phyloP scores from a whole-genome alignment of 2,113 vertebrate species.

The Anhinga rufa region DNA sequence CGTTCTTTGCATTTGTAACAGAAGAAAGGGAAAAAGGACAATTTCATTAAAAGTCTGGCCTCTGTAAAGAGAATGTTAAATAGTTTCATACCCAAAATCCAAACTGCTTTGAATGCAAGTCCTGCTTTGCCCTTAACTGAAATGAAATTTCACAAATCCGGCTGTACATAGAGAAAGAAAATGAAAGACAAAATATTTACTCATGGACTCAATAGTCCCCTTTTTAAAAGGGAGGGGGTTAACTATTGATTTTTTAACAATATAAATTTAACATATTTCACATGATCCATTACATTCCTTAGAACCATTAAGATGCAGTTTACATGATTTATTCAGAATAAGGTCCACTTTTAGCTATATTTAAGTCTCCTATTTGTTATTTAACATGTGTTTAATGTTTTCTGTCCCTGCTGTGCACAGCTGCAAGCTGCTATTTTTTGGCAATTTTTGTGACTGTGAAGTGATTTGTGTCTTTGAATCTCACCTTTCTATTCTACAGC shows the following conservation, averaged over 20 bases:
- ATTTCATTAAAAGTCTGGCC: slow-evolving; percentile 58
- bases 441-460: slow-evolving; percentile 76
- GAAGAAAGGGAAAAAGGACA: slow-evolving; percentile 54
- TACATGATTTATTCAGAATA: slow-evolving; percentile 78
- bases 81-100: slow-evolving; percentile 42
- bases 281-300: slow-evolving; percentile 71
- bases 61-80: slow-evolving; percentile 68
- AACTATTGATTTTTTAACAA: slow-evolving; percentile 63
- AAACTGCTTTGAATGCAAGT: slow-evolving; percentile 70
- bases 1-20: slow-evolving; percentile 38
- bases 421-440: slow-evolving; percentile 77
- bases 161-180: slow-evolving; percentile 32
- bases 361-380: slow-evolving; percentile 80
- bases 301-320: slow-evolving; percentile 72
- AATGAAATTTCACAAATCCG: slow-evolving; percentile 70
- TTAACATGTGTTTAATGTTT: slow-evolving; percentile 83
- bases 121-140: slow-evolving; percentile 63
- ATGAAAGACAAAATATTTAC: slow-evolving; percentile 57
- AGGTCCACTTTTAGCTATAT: slow-evolving; percentile 79
- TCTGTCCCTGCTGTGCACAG: slow-evolving; percentile 78
- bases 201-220: background rate
- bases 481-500: slow-evolving; percentile 74
- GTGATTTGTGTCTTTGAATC: slow-evolving; percentile 77
- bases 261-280: slow-evolving; percentile 75
- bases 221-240: slow-evolving; percentile 48